phyloP scores from a whole-genome alignment of 2,113 vertebrate genomes.

The Echinops telfairi region DNA sequence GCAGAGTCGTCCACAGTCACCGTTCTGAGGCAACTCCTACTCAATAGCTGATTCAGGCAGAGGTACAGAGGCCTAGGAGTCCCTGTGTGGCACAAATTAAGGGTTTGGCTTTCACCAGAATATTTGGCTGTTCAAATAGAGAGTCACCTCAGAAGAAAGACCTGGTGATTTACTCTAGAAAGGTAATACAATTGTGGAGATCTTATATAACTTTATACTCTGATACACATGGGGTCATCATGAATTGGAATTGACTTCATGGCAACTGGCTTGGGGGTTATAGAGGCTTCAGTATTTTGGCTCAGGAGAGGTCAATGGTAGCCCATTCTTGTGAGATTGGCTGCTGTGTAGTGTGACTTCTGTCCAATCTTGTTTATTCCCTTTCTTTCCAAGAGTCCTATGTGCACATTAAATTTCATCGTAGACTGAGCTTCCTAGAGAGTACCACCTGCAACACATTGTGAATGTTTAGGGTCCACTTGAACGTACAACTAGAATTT shows the following conservation, averaged over 20 bases:
- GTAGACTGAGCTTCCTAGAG: background rate
- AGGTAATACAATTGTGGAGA: background rate
- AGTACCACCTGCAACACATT: background rate
- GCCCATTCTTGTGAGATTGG: background rate
- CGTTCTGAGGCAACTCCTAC: too few relatives aligned
- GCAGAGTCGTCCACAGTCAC: background rate
- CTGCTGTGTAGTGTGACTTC: background rate
- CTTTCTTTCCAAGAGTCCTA: background rate
- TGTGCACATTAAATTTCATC: background rate
- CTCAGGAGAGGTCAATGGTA: background rate
- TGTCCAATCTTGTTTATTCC: background rate
- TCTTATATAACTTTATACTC: background rate
- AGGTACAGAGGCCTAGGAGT: background rate
- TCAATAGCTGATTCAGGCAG: background rate
- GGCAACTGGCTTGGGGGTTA: background rate
- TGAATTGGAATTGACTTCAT: background rate
- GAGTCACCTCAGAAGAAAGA: background rate
- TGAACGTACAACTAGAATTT: slow-evolving; percentile 12
- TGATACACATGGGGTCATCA: background rate
- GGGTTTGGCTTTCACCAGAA: background rate
- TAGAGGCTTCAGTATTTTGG: background rate
- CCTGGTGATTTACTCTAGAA: background rate
- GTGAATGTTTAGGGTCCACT: background rate
- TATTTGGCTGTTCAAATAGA: background rate
- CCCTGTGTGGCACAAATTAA: background rate